Base-by-base conservation (phyloP, 2,888 invertebrate genomes). In the Parthenolecanium corni region DNA sequence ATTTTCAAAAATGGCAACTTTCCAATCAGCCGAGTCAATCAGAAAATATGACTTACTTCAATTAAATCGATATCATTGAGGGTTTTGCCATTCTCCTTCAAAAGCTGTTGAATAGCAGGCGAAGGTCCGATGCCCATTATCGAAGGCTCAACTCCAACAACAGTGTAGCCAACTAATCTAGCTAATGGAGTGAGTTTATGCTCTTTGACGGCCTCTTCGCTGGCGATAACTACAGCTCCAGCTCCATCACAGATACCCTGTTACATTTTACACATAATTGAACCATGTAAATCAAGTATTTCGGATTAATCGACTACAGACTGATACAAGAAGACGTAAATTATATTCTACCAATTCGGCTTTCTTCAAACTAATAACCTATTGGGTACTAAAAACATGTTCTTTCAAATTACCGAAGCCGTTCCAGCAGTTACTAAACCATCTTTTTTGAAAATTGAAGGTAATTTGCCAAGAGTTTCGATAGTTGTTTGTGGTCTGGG, bases 101-200 rank as follows among this genome's bases (percentile, higher is more conserved):
- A 80, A 21, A 96, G 79, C 72, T 86, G 86, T 71, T 84, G 80
- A 58, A 97, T 96, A 20, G 98, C 94, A 0, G 93, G 88, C 20
- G 89, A 94, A 2, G 97, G 97, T 0, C 96, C 96, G 69, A 95
- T 86, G 62, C 96, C 97, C 97, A 98, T 98, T 70, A 98, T 93
- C 72, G 84, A 85, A 47, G 98, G 98, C 70, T 96, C 96, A 51
- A 95, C 95, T 61, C 95, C 95, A 66, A 94, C 89, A 69, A 85
- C 80, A n/a, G 89, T 84, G 77, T 91, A 98, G 44, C 87, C 93
- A 9, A 91, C 85, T 18, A 98, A 77, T 65, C 95, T 81, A 1
- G 95, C 97, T 62, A 98, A 76, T 0, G 97, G 97, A 71, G 83
- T 89, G 52, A 96, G 78, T 67, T 83, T 84, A 70, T 86, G 78